Base-by-base conservation (phyloP, 2,113 vertebrate species). In the Upupa epops region DNA sequence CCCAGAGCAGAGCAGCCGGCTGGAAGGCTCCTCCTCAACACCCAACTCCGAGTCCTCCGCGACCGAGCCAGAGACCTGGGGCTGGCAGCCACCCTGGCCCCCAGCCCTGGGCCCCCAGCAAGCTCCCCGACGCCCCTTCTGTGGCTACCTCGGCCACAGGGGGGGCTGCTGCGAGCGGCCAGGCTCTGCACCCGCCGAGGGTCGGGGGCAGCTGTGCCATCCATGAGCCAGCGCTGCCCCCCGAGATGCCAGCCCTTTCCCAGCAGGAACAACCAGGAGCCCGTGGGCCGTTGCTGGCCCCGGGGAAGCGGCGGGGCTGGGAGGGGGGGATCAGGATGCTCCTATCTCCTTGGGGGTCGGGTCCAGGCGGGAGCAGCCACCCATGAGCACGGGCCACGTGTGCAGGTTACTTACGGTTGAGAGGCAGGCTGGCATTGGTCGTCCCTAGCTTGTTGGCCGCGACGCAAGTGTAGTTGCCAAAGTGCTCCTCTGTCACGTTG, bases 401-500 rank as follows among this genome's bases (percentile, higher is more conserved):
- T 49, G 68, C 74, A 37, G 9, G 2, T 94, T 97, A 99, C 99
- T 99, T 99, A 99, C 99, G 98, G 97, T 97, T 98, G 95, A 99
- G 98, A 98, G 98, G 98, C 98, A 99, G 98, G 97, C 98, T 99
- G 96, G 98, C 98, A 83, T 99, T 99, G 96, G 98, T 98, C 37
- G 97, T 98, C 96, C 99, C 99, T 87, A 99, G 97, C 97, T 98
- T 99, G 98, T 99, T 99, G 98, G 96, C 95, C 91, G 98, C 99
- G 95, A 99, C 98, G 89, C 99, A 99, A 17, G 99, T 99, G 97
- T 99, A 99, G 98, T 99, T 99, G 96, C 99, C 99, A 82, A 99
- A 99, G 96, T 99, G 99, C 96, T 99, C 99, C 97, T 99, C 98
- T 96, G 99, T 99, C 98, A 99, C 98, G 92, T 99, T 99, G 97